Base-by-base conservation (phyloP, 2,888 invertebrate genomes). In the Macropis europaea region DNA sequence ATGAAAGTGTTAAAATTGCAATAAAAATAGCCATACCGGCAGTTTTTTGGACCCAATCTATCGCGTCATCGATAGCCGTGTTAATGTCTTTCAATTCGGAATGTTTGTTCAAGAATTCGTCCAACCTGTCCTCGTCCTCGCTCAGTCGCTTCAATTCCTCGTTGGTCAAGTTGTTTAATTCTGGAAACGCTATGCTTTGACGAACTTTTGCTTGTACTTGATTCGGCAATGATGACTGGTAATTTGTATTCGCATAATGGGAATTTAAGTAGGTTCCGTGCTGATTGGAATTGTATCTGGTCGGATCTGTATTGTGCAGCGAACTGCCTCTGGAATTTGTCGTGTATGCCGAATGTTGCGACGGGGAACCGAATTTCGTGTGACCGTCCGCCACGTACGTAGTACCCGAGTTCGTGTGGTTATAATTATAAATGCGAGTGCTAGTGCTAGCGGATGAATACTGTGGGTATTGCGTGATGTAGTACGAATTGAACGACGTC, bases 131-230 rank as follows among this genome's bases (percentile, higher is more conserved):
- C 0, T 93, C 92, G 90, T 94, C 94, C 47, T 94, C 93, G 82
- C 93, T 92, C 17, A 96, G 91, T 84, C 93, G 93, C 77, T 93
- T 92, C 43, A 96, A 90, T 88, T 96, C 95, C 52, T 95, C 94
- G 82, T 92, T 81, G 77, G 91, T 90, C 75, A 93, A 84, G 52
- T 88, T 87, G 70, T 91, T 90, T 19, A 93, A 83, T 79, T 92
- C 91, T 4, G 92, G 92, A 79, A 93, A 92, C 45, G 90, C 84
- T 36, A 86, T 50, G 53, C 86, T 86, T 53, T 88, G 86, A 6
- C 77, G 80, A 30, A 73, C 67, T 52, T 89, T 88, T 0, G 73
- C 15, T 52, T 77, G 82, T 5, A 63, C 17, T 57, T 82, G 82
- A 63, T 47, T 82, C 48, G 77, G 48, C 34, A 80, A 69, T 19